Base-by-base conservation (phyloP, 2,888 invertebrate genomes). In the Loripinus fragilis region DNA sequence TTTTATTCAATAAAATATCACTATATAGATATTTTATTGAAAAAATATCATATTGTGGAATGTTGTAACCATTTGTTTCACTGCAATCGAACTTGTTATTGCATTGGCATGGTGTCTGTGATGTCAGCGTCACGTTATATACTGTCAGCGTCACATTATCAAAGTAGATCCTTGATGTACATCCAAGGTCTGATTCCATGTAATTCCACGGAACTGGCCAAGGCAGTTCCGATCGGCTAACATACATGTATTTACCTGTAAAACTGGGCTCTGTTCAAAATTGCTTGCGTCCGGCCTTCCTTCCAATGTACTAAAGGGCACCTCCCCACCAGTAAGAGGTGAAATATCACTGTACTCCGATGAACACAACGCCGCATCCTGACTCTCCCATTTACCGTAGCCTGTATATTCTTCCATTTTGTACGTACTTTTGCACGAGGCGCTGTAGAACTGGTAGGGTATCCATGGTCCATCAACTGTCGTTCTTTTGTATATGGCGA, bases 321-420 rank as follows among this genome's bases (percentile, higher is more conserved):
- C 97, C 91, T 97, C 98, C 25, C 98, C 99, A 23, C 97, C 98
- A 2, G 97, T 96, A 79, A 99, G 94, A 0, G 99, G 99, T 0
- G 98, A 98, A 86, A 99, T 98, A 91, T 99, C 99, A 5, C 98
- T 98, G 94, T 97, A 99, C 92, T 99, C 99, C 81, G 98, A 97
- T n/a, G 97, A 98, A 93, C 99, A 99, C n/a, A 99, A 95, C 0
- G 99, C 98, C 79, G 97, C 95, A 0, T 98, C 97, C 93, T 99
- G 99, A 64, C 96, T 95, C 38, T 96, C 96, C 0, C 96, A 96
- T 3, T 96, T 95, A 72, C 96, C 95, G 38, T 96, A 91, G 28
- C 81, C 89, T 7, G 86, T 81, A 5, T 80, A 76, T 1, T 96
- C 96, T 1, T 96, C 96, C 66, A 98, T 94, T 0, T 96, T 96